Conservation (phyloP, 2,888 invertebrate genomes). For the Drosophila rellima region DNA sequence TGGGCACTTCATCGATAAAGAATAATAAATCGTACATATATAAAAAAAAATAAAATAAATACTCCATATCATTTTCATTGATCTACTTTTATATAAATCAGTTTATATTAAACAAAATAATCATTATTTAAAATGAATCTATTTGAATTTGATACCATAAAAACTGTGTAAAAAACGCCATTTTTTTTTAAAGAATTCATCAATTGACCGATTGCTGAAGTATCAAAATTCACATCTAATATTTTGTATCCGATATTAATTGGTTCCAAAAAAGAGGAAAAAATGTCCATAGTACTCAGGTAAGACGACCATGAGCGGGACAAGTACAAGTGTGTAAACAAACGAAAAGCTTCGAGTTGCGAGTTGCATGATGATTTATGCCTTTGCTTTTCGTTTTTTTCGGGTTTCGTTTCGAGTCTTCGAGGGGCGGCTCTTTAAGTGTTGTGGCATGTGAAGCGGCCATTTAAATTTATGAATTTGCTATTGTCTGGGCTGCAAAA, state of each 20-base stretch:
- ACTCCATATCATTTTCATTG: no score
- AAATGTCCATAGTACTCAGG: conserved; percentile 1
- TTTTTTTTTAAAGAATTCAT: no score
- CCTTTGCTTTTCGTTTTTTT: conserved; percentile 40
- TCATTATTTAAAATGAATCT: no score
- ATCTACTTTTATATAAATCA: no score
- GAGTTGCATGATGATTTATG: conserved; percentile 58
- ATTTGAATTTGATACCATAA: no score
- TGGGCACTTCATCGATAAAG: no score
- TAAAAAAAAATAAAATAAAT: no score
- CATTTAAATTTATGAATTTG: conserved; percentile 67
- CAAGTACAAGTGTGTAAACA: conserved; percentile 50
- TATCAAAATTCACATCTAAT: no score
- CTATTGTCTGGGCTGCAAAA: conserved; percentile 46
- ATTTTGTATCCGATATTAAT: not conserved
- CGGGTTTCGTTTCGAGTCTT: conserved; percentile 14
- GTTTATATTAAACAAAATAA: no score
- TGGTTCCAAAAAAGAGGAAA: not conserved
- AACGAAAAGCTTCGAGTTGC: conserved; percentile 41
- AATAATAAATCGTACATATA: no score
- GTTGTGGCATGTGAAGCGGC: conserved; percentile 46
- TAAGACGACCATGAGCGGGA: not conserved
- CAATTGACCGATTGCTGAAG: no score
- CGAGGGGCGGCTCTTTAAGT: conserved; percentile 5
- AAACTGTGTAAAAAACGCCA: no score